Base-by-base conservation (phyloP, 2,888 invertebrate species). In the Shargacucullia verbasci region DNA sequence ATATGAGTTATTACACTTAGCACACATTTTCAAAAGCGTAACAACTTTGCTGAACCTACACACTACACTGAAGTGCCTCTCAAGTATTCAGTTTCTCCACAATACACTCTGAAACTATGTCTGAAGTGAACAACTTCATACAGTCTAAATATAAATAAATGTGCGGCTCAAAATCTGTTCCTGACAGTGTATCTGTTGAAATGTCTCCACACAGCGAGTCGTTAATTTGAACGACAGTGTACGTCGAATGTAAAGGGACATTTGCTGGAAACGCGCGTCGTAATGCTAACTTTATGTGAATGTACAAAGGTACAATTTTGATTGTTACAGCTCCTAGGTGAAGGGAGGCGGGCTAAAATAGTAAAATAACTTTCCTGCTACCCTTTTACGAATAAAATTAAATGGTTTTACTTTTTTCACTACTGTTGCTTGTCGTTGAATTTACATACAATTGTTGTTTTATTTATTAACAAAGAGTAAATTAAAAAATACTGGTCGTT, bases 151-250 rank as follows among this genome's bases (percentile, higher is more conserved):
- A 43, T 33, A 67, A 47, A 43, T 33, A 67, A 47, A 41, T 10
- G 13, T 25, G 33, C 7, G 14, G 14, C 29, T 58, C 55, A 34
- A 59, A 64, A 61, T 48, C 59, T 34, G 45, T 53, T 48, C 50
- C 39, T 43, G 57, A 25, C 40, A 39, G 38, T 53, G 54, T 61
- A 59, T 64, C 59, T 49, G 39, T 25, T 46, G 29, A 58, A 62
- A 60, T 14, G 39, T 45, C 52, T 35, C 44, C 60, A 59, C 29
- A 60, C 53, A 55, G 40, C 1, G 48, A 14, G 44, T 64, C 58
- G 71, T 71, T 68, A 71, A 68, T 65, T 56, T 74, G 56, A 60
- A 69, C 62, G 59, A 39, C 58, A 62, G 37, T 60, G 41, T 47
- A 52, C 41, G 29, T 14, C 40, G 38, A 41, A 43, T 49, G n/a